These are phyloP conservation scores for Glandiceps talaboti DNA, from an alignment of 53 echinoderm and acorn worm genomes.

Conservation along the genomic window DNA sequence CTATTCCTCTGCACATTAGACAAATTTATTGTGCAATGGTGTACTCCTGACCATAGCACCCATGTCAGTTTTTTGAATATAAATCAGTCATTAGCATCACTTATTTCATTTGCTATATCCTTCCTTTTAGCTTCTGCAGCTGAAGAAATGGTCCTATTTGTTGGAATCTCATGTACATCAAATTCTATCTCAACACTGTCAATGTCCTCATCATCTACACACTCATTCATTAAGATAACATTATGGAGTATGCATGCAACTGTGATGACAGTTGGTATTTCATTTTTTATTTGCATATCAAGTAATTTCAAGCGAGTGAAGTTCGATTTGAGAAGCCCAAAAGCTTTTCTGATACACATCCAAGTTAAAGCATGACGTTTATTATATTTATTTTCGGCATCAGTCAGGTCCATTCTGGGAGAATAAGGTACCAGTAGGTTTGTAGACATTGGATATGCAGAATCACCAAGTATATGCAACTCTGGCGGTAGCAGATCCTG, in stretches of 20 bases:
- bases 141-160: no score
- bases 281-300: not conserved
- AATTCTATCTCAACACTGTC: conserved; percentile 7
- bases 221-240: conserved; percentile 22
- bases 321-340: conserved; percentile 20
- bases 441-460: conserved; percentile 11
- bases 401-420: conserved; percentile 9
- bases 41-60: no score
- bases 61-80: no score
- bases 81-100: no score
- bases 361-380: not conserved
- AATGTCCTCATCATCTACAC: conserved; percentile 4
- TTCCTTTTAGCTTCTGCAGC: no score
- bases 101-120: no score
- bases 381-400: conserved; percentile 18
- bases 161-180: no score
- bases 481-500: conserved; percentile 9
- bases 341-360: conserved; percentile 14
- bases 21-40: no score
- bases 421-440: conserved; percentile 14
- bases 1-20: no score
- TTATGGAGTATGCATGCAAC: conserved; percentile 15
- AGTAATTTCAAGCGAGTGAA: conserved; percentile 13
- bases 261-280: conserved; percentile 9
- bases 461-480: conserved; percentile 15